phyloP scores from a whole-genome alignment of 2,113 vertebrate genomes.

The Equus quagga region DNA sequence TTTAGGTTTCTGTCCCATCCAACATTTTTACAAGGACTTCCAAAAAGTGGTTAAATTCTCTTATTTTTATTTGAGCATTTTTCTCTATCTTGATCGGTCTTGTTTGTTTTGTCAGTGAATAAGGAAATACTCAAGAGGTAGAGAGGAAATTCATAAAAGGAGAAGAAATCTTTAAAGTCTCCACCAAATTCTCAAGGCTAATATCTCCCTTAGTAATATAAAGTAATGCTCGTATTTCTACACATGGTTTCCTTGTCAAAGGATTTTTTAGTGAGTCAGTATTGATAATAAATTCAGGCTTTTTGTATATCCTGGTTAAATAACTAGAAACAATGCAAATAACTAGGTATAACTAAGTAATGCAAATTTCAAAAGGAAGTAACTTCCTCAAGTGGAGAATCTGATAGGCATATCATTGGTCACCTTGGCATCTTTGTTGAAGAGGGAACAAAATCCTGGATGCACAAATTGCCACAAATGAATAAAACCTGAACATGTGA shows the following conservation, averaged over 20 bases:
- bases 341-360: background rate
- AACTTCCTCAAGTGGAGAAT: background rate
- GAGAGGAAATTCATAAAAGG: background rate
- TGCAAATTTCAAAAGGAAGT: background rate
- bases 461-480: background rate
- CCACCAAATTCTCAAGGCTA: background rate
- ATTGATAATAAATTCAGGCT: background rate
- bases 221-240: background rate
- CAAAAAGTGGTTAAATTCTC: background rate
- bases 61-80: background rate
- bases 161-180: background rate
- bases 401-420: background rate
- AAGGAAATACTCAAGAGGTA: constrained; percentile 4
- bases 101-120: background rate
- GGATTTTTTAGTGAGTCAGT: background rate
- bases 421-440: background rate
- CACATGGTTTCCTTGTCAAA: background rate
- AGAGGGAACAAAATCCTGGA: background rate
- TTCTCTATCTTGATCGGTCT: background rate
- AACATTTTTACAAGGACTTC: background rate
- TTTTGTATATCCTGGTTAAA: background rate
- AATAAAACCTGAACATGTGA: background rate
- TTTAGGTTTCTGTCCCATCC: background rate
- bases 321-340: background rate
- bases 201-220: background rate